Percentiles rank a stretch among this genome's conserved stretches.
Conservation (phyloP, 2,113 vertebrate genomes). For the Hippocampus zosterae region DNA sequence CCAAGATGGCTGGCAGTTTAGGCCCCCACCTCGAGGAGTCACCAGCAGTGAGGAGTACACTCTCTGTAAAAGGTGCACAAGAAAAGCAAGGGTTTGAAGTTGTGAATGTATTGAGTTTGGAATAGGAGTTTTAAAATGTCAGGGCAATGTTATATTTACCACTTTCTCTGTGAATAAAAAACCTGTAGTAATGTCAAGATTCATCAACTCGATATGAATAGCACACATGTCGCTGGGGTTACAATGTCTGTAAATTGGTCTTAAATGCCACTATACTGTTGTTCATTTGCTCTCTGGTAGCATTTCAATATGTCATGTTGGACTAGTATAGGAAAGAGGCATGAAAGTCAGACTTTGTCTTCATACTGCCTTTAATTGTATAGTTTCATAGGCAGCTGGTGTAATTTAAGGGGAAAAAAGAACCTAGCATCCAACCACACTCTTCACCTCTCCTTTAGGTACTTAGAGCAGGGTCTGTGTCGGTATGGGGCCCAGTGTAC, state of each 20-base stretch:
- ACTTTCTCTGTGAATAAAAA: background rate
- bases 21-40: constrained; percentile 92
- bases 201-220: background rate
- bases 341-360: too few relatives aligned
- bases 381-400: background rate
- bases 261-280: background rate
- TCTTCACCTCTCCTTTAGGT: constrained; percentile 66
- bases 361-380: too few relatives aligned
- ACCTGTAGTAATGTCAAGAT: background rate
- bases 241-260: background rate
- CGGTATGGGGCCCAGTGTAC: constrained; percentile 97
- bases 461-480: constrained; percentile 95
- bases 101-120: background rate
- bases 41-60: constrained; percentile 98
- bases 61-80: constrained; percentile 88
- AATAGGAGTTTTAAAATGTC: background rate
- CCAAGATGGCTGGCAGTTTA: constrained; percentile 93
- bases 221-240: background rate
- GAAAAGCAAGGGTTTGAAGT: background rate
- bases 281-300: background rate
- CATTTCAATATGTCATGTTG: background rate
- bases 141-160: background rate
- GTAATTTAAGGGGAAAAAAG: background rate
- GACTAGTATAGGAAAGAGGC: too few relatives aligned
- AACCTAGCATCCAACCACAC: background rate